Evolutionary conservation across 2,888 invertebrate species (phyloP).

Genomic region (Agonum fuliginosum): DNA sequence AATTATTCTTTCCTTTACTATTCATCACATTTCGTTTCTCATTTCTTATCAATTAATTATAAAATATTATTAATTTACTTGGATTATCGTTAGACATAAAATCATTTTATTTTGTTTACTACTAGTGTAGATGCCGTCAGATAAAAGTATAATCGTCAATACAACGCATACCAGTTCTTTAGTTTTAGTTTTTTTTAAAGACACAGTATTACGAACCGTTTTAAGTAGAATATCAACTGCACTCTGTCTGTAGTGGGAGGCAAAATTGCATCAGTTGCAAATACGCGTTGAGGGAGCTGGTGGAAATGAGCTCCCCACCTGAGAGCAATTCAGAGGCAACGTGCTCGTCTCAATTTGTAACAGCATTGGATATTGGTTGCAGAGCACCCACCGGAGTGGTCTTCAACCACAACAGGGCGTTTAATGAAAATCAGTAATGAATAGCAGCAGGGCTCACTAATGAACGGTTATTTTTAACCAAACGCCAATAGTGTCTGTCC

Average conservation of each 20-base stretch:
- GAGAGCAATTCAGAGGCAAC: constrained; percentile 35
- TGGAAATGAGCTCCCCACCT: constrained; percentile 18
- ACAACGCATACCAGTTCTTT: too few relatives aligned
- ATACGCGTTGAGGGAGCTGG: background rate
- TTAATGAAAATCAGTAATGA: constrained; percentile 57
- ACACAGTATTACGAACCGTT: background rate
- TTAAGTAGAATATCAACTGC: background rate
- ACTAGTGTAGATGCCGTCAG: too few relatives aligned
- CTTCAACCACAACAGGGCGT: constrained; percentile 10
- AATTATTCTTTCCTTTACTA: too few relatives aligned
- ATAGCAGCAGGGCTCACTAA: constrained; percentile 39
- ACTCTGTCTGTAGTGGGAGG: background rate
- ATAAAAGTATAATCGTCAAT: too few relatives aligned
- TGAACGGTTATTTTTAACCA: constrained; percentile 57
- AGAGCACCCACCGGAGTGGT: background rate
- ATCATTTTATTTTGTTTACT: too few relatives aligned
- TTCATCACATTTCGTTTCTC: too few relatives aligned
- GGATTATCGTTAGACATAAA: too few relatives aligned
- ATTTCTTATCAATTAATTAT: too few relatives aligned
- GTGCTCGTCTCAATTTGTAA: constrained; percentile 45
- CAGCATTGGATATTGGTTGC: background rate
- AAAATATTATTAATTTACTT: too few relatives aligned
- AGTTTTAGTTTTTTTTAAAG: background rate
- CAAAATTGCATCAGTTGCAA: constrained; percentile 7
- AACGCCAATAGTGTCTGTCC: constrained; percentile 55